Evolutionary conservation across 1,140 invertebrate species (phyloP), one percentile per base, ranked within the genome.

Genomic region (Drosophila suzukii): DNA sequence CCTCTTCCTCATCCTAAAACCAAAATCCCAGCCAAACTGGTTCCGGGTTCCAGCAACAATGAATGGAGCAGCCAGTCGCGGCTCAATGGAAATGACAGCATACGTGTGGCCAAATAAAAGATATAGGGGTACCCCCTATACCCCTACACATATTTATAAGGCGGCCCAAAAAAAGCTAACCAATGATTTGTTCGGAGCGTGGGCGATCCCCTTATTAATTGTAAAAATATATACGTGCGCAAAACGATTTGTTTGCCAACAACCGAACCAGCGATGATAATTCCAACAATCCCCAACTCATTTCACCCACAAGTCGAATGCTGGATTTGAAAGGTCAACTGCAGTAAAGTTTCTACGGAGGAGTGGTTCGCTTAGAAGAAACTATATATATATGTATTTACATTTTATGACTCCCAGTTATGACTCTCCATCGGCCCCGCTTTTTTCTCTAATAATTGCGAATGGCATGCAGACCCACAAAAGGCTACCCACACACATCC

Each of bases 141-240:
- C 8, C 27, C 27, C 27, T 5, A 20, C 71, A 41, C 20, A 60
- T 20, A 65, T n/a, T n/a, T 8, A 78, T 30, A 54, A 59, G 47
- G 15, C 34, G 49, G 27, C 50, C 50, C 27, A 20, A 47, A 62
- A 68, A 65, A 70, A 51, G 24, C 46, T 34, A 66, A 62, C 36
- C 56, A 61, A 75, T 75, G 67, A 68, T 78, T 68, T 78, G 58
- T n/a, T 50, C 24, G 7, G 41, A 34, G 54, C 44, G 82, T 86
- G 71, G 82, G 82, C 66, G 83, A 83, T 49, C 49, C 63, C 56
- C 75, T 73, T 88, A 86, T 88, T 86, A 88, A 82, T 79, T 78
- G 51, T 71, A 24, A 27, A 76, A 86, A 86, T 58, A 71, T 68
- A 70, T 57, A 70, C 10, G 43, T 54, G 34, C 32, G 27, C 50